These are phyloP conservation scores for Aphis craccivora DNA, from an alignment of 1,140 invertebrate genomes.

Conservation along the genomic window DNA sequence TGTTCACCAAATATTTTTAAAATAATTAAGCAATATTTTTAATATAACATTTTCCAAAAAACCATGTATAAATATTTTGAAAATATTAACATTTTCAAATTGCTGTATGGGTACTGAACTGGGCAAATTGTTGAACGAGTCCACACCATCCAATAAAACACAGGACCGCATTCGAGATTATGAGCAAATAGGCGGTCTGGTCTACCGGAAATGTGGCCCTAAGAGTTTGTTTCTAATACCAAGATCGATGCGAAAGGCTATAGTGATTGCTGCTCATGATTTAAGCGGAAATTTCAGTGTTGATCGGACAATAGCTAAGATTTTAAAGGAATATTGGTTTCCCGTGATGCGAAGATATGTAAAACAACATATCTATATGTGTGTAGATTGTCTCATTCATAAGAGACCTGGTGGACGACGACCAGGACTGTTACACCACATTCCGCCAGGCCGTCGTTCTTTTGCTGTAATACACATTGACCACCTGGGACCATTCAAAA, in stretches of 20 bases:
- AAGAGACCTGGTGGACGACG: not conserved
- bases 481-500: conserved; percentile 24
- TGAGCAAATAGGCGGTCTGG: not conserved
- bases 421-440: not conserved
- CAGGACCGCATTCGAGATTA: not conserved
- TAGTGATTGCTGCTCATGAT: not conserved
- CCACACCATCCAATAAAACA: not conserved
- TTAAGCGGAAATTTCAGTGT: not conserved
- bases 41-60: too few relatives aligned
- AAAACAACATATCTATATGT: not conserved
- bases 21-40: too few relatives aligned
- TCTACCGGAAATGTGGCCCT: not conserved
- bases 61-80: too few relatives aligned
- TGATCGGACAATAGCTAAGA: too few relatives aligned
- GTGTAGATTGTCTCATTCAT: not conserved
- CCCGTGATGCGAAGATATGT: not conserved
- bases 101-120: too few relatives aligned
- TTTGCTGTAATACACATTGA: not conserved
- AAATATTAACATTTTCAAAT: too few relatives aligned
- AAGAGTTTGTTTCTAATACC: not conserved
- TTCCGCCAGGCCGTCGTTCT: not conserved
- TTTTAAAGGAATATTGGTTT: conserved; percentile 17
- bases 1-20: too few relatives aligned
- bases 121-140: too few relatives aligned
- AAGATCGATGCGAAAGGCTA: not conserved